Evolutionary conservation across 2,797 vertebrate species (phyloP).

Genomic region (Hippocampus kuda): DNA sequence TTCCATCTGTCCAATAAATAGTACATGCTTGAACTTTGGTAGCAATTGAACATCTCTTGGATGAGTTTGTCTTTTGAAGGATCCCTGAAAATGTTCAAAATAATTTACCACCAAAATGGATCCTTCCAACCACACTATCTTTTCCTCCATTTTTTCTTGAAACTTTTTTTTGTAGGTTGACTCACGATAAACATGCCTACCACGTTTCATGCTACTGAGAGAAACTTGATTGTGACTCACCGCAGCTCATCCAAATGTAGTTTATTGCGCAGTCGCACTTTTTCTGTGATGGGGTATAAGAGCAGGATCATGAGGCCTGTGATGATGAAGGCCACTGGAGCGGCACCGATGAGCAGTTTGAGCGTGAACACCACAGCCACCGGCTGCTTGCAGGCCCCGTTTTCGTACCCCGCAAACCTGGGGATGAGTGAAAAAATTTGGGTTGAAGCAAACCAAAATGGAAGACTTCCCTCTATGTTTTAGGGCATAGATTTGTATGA

Average conservation of each 20-base stretch:
- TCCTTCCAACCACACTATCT: too few relatives aligned
- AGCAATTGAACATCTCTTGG: too few relatives aligned
- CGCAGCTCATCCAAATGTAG: slow-evolving; percentile 73
- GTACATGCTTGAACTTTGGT: too few relatives aligned
- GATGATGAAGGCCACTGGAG: slow-evolving; percentile 82
- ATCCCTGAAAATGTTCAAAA: too few relatives aligned
- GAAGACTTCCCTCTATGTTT: not conserved
- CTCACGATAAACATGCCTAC: too few relatives aligned
- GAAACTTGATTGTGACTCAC: slow-evolving; percentile 48
- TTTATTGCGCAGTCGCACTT: slow-evolving; percentile 71
- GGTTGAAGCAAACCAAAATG: slow-evolving; percentile 6
- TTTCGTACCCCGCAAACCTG: slow-evolving; percentile 86
- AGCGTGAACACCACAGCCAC: slow-evolving; percentile 77
- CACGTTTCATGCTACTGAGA: not conserved
- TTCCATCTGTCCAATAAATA: too few relatives aligned
- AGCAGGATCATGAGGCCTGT: slow-evolving; percentile 79
- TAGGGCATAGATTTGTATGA: not conserved
- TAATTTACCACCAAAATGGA: too few relatives aligned
- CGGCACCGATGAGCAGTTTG: slow-evolving; percentile 83
- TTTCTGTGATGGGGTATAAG: slow-evolving; percentile 80
- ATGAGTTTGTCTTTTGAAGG: too few relatives aligned
- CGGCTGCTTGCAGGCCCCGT: slow-evolving; percentile 78
- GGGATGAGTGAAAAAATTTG: slow-evolving; percentile 3
- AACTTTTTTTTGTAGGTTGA: too few relatives aligned
- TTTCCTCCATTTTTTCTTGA: too few relatives aligned